Conservation (phyloP, 2,888 invertebrate genomes). For the Rhabditoides inermis region DNA sequence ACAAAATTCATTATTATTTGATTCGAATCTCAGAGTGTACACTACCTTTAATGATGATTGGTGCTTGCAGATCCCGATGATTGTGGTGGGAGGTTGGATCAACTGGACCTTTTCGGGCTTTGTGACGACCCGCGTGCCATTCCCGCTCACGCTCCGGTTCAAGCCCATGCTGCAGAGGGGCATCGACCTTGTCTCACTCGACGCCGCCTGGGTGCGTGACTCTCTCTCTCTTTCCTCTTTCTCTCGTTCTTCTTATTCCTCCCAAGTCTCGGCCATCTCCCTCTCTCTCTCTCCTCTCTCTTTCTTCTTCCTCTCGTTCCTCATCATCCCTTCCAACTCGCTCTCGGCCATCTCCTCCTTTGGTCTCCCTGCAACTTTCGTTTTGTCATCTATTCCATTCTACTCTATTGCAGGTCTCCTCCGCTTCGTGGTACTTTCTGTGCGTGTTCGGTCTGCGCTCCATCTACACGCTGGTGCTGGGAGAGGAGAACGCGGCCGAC, state of each 20-base stretch:
- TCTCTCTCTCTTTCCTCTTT: no score
- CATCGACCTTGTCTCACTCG: conserved; percentile 83
- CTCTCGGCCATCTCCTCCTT: no score
- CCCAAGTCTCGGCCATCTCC: no score
- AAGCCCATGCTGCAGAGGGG: conserved; percentile 99
- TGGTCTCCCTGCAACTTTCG: no score
- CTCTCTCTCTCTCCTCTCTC: no score
- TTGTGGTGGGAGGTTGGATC: conserved; percentile 98
- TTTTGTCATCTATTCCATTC: no score
- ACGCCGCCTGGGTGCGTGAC: conserved; percentile 81
- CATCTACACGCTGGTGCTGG: conserved; percentile 90
- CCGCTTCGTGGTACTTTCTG: conserved; percentile 98
- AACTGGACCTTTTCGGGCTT: conserved; percentile 99
- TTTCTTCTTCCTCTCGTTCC: no score
- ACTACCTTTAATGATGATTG: no score
- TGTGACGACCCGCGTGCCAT: conserved; percentile 97
- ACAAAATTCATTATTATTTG: no score
- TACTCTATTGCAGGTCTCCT: conserved; percentile 61
- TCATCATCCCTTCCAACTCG: no score
- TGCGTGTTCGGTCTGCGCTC: conserved; percentile 96
- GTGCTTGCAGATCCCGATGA: conserved; percentile 63
- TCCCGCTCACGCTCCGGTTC: conserved; percentile 90
- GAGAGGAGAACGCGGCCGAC: conserved; percentile 79
- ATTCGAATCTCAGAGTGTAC: no score
- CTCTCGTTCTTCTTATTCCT: no score